phyloP scores from a whole-genome alignment of 2,888 invertebrate species.

The Drosophila ezoana region DNA sequence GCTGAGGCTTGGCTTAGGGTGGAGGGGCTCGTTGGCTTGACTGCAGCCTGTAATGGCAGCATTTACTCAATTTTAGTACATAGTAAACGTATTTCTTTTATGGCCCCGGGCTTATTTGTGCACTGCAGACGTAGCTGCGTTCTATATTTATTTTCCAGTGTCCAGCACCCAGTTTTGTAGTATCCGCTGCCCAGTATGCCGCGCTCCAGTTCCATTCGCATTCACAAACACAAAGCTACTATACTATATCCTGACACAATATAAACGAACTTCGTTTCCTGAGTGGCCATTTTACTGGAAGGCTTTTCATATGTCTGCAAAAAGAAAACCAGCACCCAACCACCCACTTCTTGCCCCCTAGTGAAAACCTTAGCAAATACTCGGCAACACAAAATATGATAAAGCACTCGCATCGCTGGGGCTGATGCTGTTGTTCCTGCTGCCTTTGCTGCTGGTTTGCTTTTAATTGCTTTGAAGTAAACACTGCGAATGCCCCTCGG shows the following conservation, averaged over 20 bases:
- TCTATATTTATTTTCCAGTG: constrained; percentile 45
- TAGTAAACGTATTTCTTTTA: constrained; percentile 80
- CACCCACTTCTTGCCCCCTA: not conserved
- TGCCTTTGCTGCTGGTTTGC: constrained; percentile 47
- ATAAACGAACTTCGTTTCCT: constrained; percentile 80
- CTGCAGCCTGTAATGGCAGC: constrained; percentile 76
- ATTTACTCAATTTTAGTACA: constrained; percentile 79
- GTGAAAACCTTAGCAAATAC: constrained; percentile 68
- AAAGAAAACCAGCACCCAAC: not conserved
- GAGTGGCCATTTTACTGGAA: constrained; percentile 78
- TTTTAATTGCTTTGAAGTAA: constrained; percentile 79
- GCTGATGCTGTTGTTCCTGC: constrained; percentile 26
- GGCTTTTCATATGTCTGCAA: constrained; percentile 63
- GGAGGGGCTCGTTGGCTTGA: constrained; percentile 33
- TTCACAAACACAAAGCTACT: constrained; percentile 68
- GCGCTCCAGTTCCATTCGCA: constrained; percentile 33
- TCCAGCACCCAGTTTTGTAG: constrained; percentile 3
- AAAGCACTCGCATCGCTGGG: constrained; percentile 54
- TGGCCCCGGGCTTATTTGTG: constrained; percentile 71
- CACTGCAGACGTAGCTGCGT: constrained; percentile 56
- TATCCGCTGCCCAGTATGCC: constrained; percentile 2
- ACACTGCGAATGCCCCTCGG: constrained; percentile 65
- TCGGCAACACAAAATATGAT: constrained; percentile 74
- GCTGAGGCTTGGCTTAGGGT: constrained; percentile 3
- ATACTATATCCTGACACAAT: constrained; percentile 74